phyloP scores from a whole-genome alignment of 2,113 vertebrate genomes.

The Chrysochloris asiatica region DNA sequence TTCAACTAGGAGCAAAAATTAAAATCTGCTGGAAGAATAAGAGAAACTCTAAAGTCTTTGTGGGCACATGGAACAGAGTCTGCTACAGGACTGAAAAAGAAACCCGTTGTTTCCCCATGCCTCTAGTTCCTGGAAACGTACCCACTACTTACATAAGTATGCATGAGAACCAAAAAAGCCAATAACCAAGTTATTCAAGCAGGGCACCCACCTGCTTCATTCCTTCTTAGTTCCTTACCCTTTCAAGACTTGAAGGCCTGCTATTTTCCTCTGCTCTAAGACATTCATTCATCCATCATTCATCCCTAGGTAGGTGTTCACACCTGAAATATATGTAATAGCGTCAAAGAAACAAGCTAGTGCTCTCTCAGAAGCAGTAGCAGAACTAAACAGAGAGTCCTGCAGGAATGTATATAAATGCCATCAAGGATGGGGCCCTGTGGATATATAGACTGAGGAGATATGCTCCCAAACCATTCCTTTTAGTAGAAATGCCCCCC shows the following conservation, averaged over 20 bases:
- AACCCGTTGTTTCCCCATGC: background rate
- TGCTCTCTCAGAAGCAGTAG: background rate
- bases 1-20: conserved; percentile 29
- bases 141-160: background rate
- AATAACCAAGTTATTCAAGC: background rate
- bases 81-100: conserved; percentile 9
- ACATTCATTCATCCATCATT: background rate
- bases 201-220: background rate
- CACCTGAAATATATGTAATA: background rate
- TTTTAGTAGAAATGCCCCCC: background rate
- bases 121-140: background rate
- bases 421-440: background rate
- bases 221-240: conserved; percentile 18
- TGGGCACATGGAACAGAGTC: background rate
- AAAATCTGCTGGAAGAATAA: background rate
- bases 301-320: background rate
- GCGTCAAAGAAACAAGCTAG: background rate
- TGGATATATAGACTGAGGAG: background rate
- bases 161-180: conserved; percentile 11
- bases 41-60: conserved; percentile 27
- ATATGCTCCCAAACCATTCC: background rate
- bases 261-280: background rate
- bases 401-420: background rate
- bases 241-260: background rate
- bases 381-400: background rate